Conservation (phyloP, 2,113 vertebrate species). For the Dicerorhinus sumatrensis region DNA sequence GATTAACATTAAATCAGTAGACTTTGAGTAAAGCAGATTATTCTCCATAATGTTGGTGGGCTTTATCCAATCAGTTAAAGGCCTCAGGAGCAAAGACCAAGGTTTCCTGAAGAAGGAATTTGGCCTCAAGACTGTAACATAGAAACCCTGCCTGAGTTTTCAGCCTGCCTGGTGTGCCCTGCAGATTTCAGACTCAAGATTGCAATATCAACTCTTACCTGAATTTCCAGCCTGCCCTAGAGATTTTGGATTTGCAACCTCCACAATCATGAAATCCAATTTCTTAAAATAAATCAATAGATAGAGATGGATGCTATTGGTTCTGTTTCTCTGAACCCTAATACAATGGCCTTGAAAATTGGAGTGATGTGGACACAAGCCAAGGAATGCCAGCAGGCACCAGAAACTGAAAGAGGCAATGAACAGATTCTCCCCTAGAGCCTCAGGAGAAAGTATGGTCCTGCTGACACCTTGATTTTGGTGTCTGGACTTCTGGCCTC, state of each 20-base stretch:
- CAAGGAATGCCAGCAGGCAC: background rate
- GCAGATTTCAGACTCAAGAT: background rate
- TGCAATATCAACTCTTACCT: background rate
- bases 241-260: background rate
- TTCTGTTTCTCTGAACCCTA: background rate
- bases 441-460: background rate
- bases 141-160: background rate
- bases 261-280: background rate
- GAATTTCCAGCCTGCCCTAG: background rate
- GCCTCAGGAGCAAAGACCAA: background rate
- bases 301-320: background rate
- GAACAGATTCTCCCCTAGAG: background rate
- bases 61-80: background rate
- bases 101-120: background rate
- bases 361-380: background rate
- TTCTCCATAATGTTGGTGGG: background rate
- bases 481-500: background rate
- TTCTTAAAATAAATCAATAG: constrained; percentile 6
- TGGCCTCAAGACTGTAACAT: background rate
- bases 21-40: background rate
- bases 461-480: background rate
- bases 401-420: background rate
- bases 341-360: background rate
- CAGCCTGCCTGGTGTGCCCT: background rate
- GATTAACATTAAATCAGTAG: background rate